Evolutionary conservation across 2,888 invertebrate genomes (phyloP).

Genomic region (Oscheius onirici): DNA sequence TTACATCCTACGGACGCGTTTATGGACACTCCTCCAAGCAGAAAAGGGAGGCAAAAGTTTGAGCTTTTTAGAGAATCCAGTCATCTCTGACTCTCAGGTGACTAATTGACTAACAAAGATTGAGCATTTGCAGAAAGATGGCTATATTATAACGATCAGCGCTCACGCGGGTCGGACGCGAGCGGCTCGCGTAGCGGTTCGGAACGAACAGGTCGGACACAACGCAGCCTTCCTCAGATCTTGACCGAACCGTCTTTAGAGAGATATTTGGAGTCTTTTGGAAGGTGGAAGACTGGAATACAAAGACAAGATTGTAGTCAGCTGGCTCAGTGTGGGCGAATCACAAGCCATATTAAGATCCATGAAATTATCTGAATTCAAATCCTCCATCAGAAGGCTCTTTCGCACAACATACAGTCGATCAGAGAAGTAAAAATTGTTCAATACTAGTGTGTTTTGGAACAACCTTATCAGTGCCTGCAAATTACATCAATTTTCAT

Average conservation of each 20-base stretch:
- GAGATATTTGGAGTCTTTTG: background rate
- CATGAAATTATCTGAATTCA: too few species aligned
- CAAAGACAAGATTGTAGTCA: too few species aligned
- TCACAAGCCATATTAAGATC: too few species aligned
- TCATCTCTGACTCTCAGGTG: background rate
- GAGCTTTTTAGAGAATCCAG: background rate
- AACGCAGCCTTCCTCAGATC: background rate
- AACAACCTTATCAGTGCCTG: too few species aligned
- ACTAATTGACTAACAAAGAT: slow-evolving; percentile 26
- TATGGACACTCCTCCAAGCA: background rate
- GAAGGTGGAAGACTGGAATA: background rate
- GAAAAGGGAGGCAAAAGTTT: background rate
- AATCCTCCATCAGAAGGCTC: too few species aligned
- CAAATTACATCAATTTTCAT: too few species aligned
- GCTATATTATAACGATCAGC: slow-evolving; percentile 38
- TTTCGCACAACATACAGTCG: too few species aligned
- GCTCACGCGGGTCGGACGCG: slow-evolving; percentile 28
- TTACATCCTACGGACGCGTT: background rate
- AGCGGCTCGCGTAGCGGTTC: slow-evolving; percentile 29
- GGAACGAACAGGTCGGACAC: slow-evolving; percentile 10
- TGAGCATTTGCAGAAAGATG: slow-evolving; percentile 37
- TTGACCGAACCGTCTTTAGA: background rate
- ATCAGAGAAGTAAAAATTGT: too few species aligned
- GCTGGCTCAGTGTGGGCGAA: too few species aligned
- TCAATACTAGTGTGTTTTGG: too few species aligned